Base-by-base conservation (phyloP, 2,797 vertebrate species). In the Pseudomugil gertrudae region DNA sequence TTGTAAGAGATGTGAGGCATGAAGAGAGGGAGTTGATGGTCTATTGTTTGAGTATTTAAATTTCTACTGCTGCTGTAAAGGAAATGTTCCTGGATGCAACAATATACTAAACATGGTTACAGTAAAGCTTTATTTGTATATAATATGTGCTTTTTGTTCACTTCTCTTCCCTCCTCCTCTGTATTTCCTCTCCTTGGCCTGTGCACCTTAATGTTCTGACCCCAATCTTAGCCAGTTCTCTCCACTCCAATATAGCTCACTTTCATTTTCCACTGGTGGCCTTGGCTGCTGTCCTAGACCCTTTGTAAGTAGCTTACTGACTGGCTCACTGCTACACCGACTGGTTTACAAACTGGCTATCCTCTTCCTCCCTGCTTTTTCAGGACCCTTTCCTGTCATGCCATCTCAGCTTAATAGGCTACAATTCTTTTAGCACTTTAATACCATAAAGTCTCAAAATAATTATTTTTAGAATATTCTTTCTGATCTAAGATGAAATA, bases 121-220 rank as follows among this genome's bases (percentile, higher is more conserved):
- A 52, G 13, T 26, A 50, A 61, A 14, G 19, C 59, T 48, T 54
- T 14, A 53, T 70, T 57, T 77, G 27, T 43, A 9, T 9, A 61
- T 36, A 26, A 38, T 23, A 2, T 26, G 1, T 24, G 27, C 17
- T 23, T 55, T 43, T 36, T 57, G 26, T 50, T 14, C 43, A 52
- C 14, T 66, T 23, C 29, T 63, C 51, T 67, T 38, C 45, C 54
- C 36, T 43, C 21, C 11, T 52, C 15, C 32, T 51, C 29, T 56
- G 43, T 65, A 50, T 78, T 66, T 76, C 71, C 63, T 80, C 81
- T 67, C 67, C 72, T 84, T 65, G 76, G 57, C 74, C 75, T 54
- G 76, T 79, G 62, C 69, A 69, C 83, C 80, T 66, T 84, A 84
- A 67, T 76, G 75, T 51, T 82, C 57, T 89, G 88, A 89, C 89